A percentile compares a stretch with the other conserved stretches of the same genome.
Evolutionary conservation across 2,113 vertebrate genomes (phyloP).

Genomic region (Bubalus kerabau): DNA sequence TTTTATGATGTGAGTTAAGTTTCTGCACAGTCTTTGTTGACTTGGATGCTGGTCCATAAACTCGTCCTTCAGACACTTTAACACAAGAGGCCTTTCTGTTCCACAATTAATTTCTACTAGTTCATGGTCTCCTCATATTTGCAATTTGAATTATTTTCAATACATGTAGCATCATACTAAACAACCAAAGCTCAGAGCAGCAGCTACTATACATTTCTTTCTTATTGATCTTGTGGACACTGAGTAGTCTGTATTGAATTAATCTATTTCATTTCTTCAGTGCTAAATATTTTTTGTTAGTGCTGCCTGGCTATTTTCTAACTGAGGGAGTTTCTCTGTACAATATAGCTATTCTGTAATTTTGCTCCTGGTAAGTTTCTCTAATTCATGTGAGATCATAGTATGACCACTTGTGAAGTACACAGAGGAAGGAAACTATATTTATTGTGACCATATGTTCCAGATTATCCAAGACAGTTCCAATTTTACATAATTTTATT

Average conservation of each 20-base stretch:
- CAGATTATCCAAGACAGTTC: slow-evolving; percentile 35
- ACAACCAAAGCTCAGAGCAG: background rate
- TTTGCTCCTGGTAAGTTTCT: background rate
- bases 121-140: background rate
- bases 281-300: background rate
- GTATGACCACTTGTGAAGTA: background rate
- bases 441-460: slow-evolving; percentile 31
- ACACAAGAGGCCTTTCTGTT: background rate
- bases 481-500: slow-evolving; percentile 38
- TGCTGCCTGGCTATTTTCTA: background rate
- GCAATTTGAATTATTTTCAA: background rate
- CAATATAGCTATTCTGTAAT: background rate
- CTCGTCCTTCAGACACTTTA: background rate
- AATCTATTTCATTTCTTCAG: background rate
- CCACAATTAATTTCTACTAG: background rate
- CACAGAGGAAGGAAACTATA: background rate
- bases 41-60: background rate
- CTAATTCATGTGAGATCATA: background rate
- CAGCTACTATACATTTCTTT: background rate
- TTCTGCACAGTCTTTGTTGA: background rate
- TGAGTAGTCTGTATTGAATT: background rate
- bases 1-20: background rate
- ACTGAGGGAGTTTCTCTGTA: background rate
- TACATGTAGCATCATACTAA: background rate
- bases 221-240: background rate